A percentile compares a stretch with the other conserved stretches of the same genome.
These are phyloP conservation scores for Diogma glabrata DNA, from an alignment of 2,888 invertebrate species.

Conservation along the genomic window DNA sequence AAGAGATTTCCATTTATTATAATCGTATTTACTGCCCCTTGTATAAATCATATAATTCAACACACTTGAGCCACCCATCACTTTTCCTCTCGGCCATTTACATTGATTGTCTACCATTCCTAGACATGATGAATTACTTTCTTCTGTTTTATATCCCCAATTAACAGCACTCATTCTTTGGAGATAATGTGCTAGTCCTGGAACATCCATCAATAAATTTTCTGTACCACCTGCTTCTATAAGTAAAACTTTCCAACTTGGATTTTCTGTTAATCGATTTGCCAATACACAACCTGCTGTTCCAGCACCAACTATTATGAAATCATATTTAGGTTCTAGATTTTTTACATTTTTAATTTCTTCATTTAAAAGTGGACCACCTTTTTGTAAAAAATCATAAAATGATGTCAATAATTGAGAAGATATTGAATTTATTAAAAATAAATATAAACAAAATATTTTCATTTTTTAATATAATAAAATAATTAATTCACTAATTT, in stretches of 20 bases:
- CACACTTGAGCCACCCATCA: slow-evolving; percentile 69
- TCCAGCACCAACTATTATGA: slow-evolving; percentile 74
- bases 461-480: too few relatives aligned
- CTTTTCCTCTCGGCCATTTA: slow-evolving; percentile 70
- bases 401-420: slow-evolving; percentile 23
- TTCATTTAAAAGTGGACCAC: slow-evolving; percentile 20
- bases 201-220: slow-evolving; percentile 74
- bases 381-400: slow-evolving; percentile 30
- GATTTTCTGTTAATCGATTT: slow-evolving; percentile 63
- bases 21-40: slow-evolving; percentile 57
- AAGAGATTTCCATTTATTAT: slow-evolving; percentile 59
- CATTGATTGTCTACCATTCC: slow-evolving; percentile 64
- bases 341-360: slow-evolving; percentile 20
- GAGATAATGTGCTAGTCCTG: slow-evolving; percentile 57
- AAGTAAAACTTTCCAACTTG: slow-evolving; percentile 63
- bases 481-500: too few relatives aligned
- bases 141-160: slow-evolving; percentile 72
- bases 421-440: neutral
- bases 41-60: slow-evolving; percentile 75
- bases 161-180: slow-evolving; percentile 59
- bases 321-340: slow-evolving; percentile 58
- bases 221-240: slow-evolving; percentile 80
- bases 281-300: slow-evolving; percentile 86
- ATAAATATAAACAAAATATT: too few relatives aligned
- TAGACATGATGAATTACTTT: slow-evolving; percentile 57